Evolutionary conservation across 1,140 invertebrate species (phyloP).

Genomic region (Drosophila pachea): DNA sequence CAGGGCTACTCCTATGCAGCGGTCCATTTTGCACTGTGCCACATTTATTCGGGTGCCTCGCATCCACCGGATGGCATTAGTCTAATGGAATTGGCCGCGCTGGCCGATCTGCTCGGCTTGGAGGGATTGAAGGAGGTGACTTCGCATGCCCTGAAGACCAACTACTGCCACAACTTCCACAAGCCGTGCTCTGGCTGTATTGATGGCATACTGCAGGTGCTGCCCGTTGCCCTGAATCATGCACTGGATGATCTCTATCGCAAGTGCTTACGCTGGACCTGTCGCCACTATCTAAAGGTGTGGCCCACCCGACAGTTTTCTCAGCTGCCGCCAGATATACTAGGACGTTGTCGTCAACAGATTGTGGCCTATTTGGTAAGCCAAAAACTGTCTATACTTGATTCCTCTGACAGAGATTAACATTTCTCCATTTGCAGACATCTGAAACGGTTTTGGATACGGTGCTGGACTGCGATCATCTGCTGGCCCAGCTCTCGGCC

Average conservation of each 20-base stretch:
- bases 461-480: slow-evolving; percentile 85
- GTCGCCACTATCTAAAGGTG: slow-evolving; percentile 89
- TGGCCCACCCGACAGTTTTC: slow-evolving; percentile 93
- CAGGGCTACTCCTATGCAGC: slow-evolving; percentile 91
- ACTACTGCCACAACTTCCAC: slow-evolving; percentile 89
- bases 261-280: slow-evolving; percentile 91
- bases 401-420: not conserved
- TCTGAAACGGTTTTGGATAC: slow-evolving; percentile 84
- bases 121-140: slow-evolving; percentile 95
- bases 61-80: slow-evolving; percentile 90
- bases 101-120: slow-evolving; percentile 92
- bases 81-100: slow-evolving; percentile 90
- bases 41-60: slow-evolving; percentile 94
- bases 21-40: slow-evolving; percentile 93
- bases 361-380: slow-evolving; percentile 82
- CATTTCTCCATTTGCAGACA: slow-evolving; percentile 76
- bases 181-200: slow-evolving; percentile 89
- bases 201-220: slow-evolving; percentile 88
- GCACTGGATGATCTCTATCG: slow-evolving; percentile 92
- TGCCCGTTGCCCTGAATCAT: slow-evolving; percentile 89
- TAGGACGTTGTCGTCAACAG: slow-evolving; percentile 90
- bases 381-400: not conserved
- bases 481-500: slow-evolving; percentile 84
- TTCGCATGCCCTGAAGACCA: slow-evolving; percentile 89
- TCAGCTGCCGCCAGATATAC: slow-evolving; percentile 87